These are phyloP conservation scores for Xanthia icteritia DNA, from an alignment of 2,888 invertebrate genomes.

Conservation along the genomic window DNA sequence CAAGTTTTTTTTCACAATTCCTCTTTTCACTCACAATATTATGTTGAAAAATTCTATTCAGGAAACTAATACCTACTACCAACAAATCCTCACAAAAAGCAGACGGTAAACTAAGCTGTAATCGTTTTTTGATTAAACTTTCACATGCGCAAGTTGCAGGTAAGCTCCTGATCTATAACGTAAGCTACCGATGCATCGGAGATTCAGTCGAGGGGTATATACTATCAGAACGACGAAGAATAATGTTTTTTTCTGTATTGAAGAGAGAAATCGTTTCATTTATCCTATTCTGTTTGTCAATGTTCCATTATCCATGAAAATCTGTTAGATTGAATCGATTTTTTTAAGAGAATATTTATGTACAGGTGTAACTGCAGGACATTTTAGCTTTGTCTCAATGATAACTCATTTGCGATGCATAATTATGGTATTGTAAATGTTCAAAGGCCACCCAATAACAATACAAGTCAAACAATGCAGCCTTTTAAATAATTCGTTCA, in stretches of 20 bases:
- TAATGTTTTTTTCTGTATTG: background rate
- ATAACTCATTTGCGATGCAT: too few species aligned
- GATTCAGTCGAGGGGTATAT: background rate
- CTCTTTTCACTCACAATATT: too few species aligned
- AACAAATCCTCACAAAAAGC: slow-evolving; percentile 46
- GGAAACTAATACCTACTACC: slow-evolving; percentile 10
- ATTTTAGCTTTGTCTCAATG: too few species aligned
- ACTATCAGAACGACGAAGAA: background rate
- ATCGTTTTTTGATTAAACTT: slow-evolving; percentile 62
- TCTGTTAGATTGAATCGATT: too few species aligned
- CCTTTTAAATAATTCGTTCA: slow-evolving; percentile 1
- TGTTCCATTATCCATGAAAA: too few species aligned
- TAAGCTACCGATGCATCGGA: slow-evolving; percentile 40
- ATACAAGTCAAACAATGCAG: background rate
- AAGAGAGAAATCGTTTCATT: too few species aligned
- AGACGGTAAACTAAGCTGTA: slow-evolving; percentile 29
- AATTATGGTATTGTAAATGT: too few species aligned
- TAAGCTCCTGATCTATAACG: slow-evolving; percentile 41
- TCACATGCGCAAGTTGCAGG: slow-evolving; percentile 20
- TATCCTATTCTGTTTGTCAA: too few species aligned
- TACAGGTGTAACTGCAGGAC: too few species aligned
- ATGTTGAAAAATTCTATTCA: background rate
- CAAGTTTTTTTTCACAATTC: too few species aligned
- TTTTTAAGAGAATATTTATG: too few species aligned
- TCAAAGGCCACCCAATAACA: background rate